These are phyloP conservation scores for Petrocephalus schoutedeni DNA, from an alignment of 2,797 vertebrate genomes.

Conservation along the genomic window DNA sequence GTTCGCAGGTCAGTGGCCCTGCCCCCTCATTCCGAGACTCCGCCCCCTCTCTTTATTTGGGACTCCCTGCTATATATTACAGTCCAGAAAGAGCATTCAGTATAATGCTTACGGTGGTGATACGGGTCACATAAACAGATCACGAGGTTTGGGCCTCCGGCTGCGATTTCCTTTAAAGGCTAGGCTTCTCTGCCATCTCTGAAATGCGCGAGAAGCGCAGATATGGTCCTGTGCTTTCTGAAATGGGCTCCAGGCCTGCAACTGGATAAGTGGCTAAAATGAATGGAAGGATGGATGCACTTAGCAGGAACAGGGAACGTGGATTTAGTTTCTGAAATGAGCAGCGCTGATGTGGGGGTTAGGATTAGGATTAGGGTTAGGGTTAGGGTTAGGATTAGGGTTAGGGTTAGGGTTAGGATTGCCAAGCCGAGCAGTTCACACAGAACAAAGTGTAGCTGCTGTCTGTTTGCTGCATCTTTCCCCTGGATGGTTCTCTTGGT, in stretches of 20 bases:
- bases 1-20: conserved; percentile 82
- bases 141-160: not conserved
- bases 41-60: not conserved
- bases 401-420: no score
- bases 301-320: not conserved
- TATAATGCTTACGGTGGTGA: not conserved
- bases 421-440: not conserved
- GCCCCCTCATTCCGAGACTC: not conserved
- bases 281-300: not conserved
- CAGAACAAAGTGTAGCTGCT: not conserved
- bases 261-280: not conserved
- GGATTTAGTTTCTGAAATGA: not conserved
- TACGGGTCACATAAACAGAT: not conserved
- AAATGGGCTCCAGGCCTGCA: not conserved
- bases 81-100: not conserved
- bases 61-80: not conserved
- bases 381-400: no score
- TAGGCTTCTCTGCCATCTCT: not conserved
- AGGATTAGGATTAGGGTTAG: no score
- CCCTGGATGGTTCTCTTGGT: not conserved
- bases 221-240: not conserved
- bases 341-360: not conserved
- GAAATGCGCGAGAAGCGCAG: not conserved
- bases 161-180: not conserved
- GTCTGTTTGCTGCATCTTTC: not conserved